Conservation (phyloP, 2,113 vertebrate genomes). For the Calidris pugnax region DNA sequence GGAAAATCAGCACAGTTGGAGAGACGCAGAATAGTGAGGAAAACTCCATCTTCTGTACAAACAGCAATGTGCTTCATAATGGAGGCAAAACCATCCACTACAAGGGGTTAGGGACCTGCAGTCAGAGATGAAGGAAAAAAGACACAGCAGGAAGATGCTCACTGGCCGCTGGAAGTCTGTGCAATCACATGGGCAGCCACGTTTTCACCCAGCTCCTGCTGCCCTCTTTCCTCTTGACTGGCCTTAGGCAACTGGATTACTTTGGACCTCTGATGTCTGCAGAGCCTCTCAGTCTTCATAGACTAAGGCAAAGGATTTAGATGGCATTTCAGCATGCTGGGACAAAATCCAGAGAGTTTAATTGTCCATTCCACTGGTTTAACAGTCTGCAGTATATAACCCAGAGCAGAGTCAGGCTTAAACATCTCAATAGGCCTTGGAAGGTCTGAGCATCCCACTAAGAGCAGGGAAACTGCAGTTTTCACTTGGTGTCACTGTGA, state of each 20-base stretch:
- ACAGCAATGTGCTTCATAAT: neutral
- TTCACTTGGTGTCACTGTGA: neutral
- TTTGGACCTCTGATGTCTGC: neutral
- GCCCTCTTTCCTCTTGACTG: neutral
- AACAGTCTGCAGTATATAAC: neutral
- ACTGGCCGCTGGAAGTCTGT: neutral
- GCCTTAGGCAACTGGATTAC: neutral
- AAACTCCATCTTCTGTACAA: neutral
- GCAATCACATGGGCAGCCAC: fast-evolving
- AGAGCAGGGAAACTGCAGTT: neutral
- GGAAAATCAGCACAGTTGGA: neutral
- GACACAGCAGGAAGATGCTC: neutral
- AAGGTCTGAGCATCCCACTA: neutral
- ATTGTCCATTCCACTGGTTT: neutral
- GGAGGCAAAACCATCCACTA: neutral
- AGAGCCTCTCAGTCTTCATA: neutral
- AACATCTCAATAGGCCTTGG: neutral
- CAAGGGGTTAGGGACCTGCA: neutral
- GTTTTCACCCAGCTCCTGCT: neutral
- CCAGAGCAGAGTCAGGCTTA: neutral
- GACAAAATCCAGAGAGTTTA: neutral
- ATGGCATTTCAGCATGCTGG: neutral
- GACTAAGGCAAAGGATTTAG: neutral
- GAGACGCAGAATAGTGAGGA: neutral
- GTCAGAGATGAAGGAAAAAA: neutral